Percentiles rank a stretch among this genome's conserved stretches.
phyloP scores from a whole-genome alignment of 23 tunicate genomes.

The Diplosoma virens region DNA sequence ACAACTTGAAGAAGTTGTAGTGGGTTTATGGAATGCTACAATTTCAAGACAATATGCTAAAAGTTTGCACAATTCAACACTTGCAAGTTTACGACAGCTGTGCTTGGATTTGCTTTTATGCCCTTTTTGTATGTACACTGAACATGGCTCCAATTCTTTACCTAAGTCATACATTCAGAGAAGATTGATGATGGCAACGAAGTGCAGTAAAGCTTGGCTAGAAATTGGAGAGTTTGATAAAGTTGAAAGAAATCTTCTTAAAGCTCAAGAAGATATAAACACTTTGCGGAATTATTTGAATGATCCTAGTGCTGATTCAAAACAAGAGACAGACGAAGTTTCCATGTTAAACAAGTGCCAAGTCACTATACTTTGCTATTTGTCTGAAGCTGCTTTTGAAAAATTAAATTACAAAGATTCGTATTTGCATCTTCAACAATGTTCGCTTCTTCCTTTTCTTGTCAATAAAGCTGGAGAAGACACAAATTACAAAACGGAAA shows the following conservation, averaged over 20 bases:
- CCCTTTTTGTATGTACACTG: constrained; percentile 21
- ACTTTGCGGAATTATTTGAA: neutral
- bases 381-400: constrained; percentile 36
- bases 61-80: constrained; percentile 3
- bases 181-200: constrained; percentile 19
- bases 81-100: constrained; percentile 51
- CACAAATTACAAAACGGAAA: neutral
- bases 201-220: constrained; percentile 41
- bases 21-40: constrained; percentile 63
- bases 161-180: constrained; percentile 27
- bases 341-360: constrained; percentile 20
- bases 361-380: constrained; percentile 14
- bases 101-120: constrained; percentile 49
- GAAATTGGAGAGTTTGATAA: constrained; percentile 17
- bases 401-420: neutral
- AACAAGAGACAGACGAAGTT: neutral
- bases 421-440: neutral
- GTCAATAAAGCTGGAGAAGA: neutral
- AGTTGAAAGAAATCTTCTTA: neutral
- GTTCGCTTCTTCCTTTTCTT: neutral
- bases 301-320: neutral
- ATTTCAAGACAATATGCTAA: constrained; percentile 46
- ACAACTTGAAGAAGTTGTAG: constrained; percentile 41
- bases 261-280: neutral
- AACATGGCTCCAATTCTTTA: neutral